These are phyloP conservation scores for Nephrotoma flavescens DNA, from an alignment of 2,888 invertebrate genomes.

Conservation along the genomic window DNA sequence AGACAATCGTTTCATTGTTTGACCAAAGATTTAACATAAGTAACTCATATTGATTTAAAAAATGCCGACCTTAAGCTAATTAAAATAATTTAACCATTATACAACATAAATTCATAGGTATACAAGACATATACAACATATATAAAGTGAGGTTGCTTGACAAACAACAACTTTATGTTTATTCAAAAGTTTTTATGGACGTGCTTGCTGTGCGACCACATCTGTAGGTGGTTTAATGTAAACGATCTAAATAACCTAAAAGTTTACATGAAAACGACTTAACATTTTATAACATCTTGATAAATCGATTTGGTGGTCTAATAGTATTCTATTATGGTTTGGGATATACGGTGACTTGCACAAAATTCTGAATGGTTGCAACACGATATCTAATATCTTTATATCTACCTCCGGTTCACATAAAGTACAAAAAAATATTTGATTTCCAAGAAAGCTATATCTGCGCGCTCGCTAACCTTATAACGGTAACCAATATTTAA, in stretches of 20 bases:
- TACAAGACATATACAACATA: not conserved
- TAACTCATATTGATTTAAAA: not conserved
- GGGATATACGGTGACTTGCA: not conserved
- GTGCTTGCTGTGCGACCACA: not conserved
- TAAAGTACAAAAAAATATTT: not conserved
- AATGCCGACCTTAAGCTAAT: not conserved
- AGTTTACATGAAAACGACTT: no score
- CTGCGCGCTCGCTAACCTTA: not conserved
- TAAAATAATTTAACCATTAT: not conserved
- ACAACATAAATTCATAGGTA: no score
- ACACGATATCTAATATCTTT: no score
- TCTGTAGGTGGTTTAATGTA: not conserved
- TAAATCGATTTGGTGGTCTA: no score
- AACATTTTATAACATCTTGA: no score
- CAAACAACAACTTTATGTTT: not conserved
- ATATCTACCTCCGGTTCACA: not conserved
- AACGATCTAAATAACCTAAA: not conserved
- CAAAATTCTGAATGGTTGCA: not conserved
- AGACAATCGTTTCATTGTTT: not conserved
- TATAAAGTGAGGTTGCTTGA: not conserved
- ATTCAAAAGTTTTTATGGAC: not conserved
- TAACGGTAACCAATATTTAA: not conserved
- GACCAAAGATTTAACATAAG: not conserved
- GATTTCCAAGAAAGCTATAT: not conserved
- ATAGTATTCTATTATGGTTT: not conserved